Conservation (phyloP, 2,888 invertebrate genomes). For the Piscicola geometra region DNA sequence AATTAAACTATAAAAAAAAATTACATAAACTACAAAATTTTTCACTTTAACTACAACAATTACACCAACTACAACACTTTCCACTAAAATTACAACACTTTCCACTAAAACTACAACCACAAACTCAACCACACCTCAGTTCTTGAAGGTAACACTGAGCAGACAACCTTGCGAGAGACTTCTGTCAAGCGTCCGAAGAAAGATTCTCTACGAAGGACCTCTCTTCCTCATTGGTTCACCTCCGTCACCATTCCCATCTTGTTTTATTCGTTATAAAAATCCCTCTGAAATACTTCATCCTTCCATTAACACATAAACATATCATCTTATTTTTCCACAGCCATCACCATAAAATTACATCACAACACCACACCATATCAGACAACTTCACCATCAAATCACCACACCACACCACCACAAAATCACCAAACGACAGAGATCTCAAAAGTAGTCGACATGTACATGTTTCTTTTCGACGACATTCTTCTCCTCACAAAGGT, state of each 20-base stretch:
- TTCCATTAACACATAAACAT: not conserved
- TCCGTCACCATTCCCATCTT: too few relatives aligned
- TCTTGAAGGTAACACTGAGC: conserved; percentile 60
- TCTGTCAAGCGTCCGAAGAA: conserved; percentile 59
- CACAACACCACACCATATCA: not conserved
- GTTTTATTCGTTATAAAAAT: too few relatives aligned
- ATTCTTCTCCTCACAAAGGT: conserved; percentile 63
- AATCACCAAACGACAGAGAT: conserved; percentile 55
- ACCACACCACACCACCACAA: not conserved
- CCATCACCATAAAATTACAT: not conserved
- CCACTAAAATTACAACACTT: too few relatives aligned
- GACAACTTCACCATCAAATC: not conserved
- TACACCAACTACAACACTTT: too few relatives aligned
- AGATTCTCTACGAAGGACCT: conserved; percentile 59
- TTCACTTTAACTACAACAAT: too few relatives aligned
- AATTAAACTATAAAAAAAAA: too few relatives aligned
- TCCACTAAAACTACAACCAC: too few relatives aligned
- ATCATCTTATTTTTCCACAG: not conserved
- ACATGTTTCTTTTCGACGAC: conserved; percentile 64
- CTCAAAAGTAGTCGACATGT: conserved; percentile 62
- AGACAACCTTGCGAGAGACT: conserved; percentile 64
- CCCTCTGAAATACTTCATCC: too few relatives aligned
- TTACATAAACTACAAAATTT: too few relatives aligned
- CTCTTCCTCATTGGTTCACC: conserved; percentile 59
- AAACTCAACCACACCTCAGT: conserved; percentile 53